Base-by-base conservation (phyloP, 1,140 invertebrate species). In the Lycorma delicatula region DNA sequence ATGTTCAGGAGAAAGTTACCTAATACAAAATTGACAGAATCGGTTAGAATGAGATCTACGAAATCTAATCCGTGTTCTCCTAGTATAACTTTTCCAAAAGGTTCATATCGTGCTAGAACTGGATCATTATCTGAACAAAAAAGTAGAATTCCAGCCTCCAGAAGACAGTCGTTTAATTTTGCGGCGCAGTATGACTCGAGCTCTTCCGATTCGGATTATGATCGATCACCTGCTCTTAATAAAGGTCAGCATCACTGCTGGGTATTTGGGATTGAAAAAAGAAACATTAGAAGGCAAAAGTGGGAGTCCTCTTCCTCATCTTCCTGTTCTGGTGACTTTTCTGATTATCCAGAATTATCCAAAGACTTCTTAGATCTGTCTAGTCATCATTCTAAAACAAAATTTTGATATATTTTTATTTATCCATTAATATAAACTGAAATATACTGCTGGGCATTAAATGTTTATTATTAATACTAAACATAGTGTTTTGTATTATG, bases 121-220 rank as follows among this genome's bases (percentile, higher is more conserved):
- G 28, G 44, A 36, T 60, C 61, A 13, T 20, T 48, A 22, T 18
- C 55, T 26, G 55, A 50, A 16, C 41, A 31, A 31, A 58, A 58
- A 52, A 20, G 49, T 26, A 25, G 23, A 2, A 27, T 27, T 38
- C 55, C 27, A 3, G 26, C 34, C 51, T 53, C 12, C 20, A 27
- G 54, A 47, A 36, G 23, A 28, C 58, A 49, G 29, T 57, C 56
- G 9, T 57, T 48, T 31, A 57, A 57, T 47, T 57, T 48, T 25
- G 27, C 53, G 13, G 12, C 29, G 11, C 44, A 54, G 20, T 41
- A 58, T 16, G 36, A 60, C 25, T 58, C 60, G 25, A 64, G 52
- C 44, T 59, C 60, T n/a, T 60, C 60, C 6, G 61, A 62, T 16
- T 60, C 63, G 1, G 58, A 63, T 22, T 56, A 58, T 54, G 60